Conservation (phyloP, 2,113 vertebrate genomes). For the Camarhynchus parvulus region DNA sequence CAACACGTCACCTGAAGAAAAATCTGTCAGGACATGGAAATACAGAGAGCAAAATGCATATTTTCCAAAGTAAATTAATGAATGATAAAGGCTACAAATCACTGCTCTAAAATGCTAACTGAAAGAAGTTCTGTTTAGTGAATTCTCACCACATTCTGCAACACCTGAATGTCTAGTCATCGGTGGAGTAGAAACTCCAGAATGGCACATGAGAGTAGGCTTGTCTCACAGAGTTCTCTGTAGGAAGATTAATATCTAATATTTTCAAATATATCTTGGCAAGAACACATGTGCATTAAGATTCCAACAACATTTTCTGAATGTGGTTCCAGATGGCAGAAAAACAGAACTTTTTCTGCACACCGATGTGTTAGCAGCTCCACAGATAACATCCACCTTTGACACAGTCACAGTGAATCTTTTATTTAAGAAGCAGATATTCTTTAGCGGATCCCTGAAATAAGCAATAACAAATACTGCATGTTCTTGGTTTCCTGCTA, state of each 20-base stretch:
- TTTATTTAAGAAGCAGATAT: conserved; percentile 5
- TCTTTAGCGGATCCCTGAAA: conserved; percentile 18
- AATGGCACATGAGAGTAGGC: background rate
- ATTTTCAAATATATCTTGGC: conserved; percentile 11
- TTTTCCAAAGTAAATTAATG: background rate
- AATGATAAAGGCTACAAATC: conserved; percentile 1
- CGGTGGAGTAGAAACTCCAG: background rate
- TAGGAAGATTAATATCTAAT: conserved; percentile 15
- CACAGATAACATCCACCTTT: background rate
- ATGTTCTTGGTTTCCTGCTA: conserved; percentile 46
- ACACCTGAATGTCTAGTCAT: background rate
- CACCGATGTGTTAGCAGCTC: background rate
- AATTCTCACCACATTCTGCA: background rate
- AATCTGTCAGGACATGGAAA: background rate
- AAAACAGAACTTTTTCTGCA: background rate
- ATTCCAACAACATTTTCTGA: conserved; percentile 19
- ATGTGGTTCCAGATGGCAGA: background rate
- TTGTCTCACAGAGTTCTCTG: background rate
- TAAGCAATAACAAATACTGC: conserved; percentile 44
- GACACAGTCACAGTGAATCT: background rate
- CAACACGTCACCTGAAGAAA: background rate
- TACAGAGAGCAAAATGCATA: background rate
- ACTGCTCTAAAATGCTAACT: background rate
- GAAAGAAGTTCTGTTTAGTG: background rate
- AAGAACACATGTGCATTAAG: background rate